phyloP scores from a whole-genome alignment of 2,797 vertebrate species.

The Myotis daubentonii region DNA sequence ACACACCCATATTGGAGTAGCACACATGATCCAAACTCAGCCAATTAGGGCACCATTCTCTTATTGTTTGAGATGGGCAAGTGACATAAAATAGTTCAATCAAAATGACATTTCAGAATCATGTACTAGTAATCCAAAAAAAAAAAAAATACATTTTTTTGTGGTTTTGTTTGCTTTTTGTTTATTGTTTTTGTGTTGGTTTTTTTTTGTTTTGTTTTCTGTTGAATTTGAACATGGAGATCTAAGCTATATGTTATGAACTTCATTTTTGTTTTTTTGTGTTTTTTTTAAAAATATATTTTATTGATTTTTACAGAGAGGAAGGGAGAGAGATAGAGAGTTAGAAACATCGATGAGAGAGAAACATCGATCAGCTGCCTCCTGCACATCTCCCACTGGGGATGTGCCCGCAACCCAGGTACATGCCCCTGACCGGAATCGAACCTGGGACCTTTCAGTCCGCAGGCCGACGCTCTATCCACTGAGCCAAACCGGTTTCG shows the following conservation, averaged over 20 bases:
- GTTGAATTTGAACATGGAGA: background rate
- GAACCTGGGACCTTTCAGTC: too few species aligned
- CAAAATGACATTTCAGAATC: slow-evolving; percentile 7
- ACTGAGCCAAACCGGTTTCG: too few species aligned
- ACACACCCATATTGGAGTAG: background rate
- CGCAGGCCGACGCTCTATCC: too few species aligned
- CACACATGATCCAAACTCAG: background rate
- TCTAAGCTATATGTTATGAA: background rate
- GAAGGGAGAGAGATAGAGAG: too few species aligned
- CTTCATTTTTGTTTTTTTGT: slow-evolving; percentile 43
- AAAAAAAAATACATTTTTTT: background rate
- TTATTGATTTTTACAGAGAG: too few species aligned
- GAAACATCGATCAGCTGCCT: too few species aligned
- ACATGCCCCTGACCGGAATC: too few species aligned
- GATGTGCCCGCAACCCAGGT: too few species aligned
- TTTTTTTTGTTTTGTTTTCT: background rate
- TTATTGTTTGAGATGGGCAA: background rate
- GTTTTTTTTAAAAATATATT: too few species aligned
- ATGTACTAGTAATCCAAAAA: background rate
- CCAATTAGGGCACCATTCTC: background rate
- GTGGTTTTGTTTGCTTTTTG: background rate
- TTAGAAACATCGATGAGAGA: too few species aligned
- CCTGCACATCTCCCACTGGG: too few species aligned
- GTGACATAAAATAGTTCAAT: background rate
- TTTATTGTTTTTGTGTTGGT: background rate